Evolutionary conservation across 2,797 vertebrate genomes (phyloP).

Genomic region (Spheniscus humboldti): DNA sequence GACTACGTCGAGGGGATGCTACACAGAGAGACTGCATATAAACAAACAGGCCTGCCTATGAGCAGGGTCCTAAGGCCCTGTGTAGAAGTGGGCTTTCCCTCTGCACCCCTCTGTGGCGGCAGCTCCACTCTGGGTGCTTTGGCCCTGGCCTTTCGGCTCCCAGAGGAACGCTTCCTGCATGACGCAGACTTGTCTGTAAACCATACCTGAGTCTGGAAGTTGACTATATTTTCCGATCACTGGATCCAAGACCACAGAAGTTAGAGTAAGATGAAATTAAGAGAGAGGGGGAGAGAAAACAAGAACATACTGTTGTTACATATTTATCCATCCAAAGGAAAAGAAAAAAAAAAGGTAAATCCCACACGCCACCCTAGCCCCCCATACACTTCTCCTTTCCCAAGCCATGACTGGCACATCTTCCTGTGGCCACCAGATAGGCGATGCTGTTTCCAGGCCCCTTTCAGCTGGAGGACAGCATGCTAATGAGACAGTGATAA

Average conservation of each 20-base stretch:
- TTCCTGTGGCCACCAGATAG: not conserved
- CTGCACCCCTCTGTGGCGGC: not conserved
- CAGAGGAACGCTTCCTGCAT: accelerated
- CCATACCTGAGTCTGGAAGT: constrained; percentile 79
- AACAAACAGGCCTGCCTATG: not conserved
- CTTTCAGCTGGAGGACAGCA: constrained; percentile 7
- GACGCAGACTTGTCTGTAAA: not conserved
- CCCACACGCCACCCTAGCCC: not conserved
- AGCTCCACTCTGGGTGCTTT: not conserved
- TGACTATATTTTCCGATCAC: constrained; percentile 82
- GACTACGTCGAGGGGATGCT: not conserved
- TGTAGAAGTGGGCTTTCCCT: not conserved
- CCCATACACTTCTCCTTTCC: not conserved
- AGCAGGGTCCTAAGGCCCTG: not conserved
- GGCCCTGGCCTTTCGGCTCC: accelerated
- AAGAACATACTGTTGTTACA: not conserved
- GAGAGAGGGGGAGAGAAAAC: not conserved
- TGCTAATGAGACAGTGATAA: constrained; percentile 44
- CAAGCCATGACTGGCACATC: not conserved
- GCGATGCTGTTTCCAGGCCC: not conserved
- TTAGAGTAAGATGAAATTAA: not conserved
- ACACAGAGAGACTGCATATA: accelerated
- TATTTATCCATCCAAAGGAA: not conserved
- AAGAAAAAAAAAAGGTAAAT: not conserved
- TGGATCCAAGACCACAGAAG: not conserved